Evolutionary conservation across 2,888 invertebrate genomes (phyloP).

Genomic region (Lithophane leautieri): DNA sequence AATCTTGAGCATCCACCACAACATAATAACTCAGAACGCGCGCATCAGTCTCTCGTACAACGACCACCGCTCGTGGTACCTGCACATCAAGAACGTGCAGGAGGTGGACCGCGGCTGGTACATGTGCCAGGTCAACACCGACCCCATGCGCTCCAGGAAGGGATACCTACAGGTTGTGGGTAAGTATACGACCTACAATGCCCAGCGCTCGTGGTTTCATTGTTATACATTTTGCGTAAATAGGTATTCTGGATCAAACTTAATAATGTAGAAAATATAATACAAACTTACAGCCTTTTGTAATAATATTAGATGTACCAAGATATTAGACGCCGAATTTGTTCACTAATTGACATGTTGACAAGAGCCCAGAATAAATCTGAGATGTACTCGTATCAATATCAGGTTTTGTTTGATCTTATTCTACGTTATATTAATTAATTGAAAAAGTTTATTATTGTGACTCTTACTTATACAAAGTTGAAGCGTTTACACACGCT

Average conservation of each 20-base stretch:
- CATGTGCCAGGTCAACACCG: constrained; percentile 98
- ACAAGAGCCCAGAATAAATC: constrained; percentile 36
- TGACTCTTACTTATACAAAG: not conserved
- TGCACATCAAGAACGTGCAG: constrained; percentile 96
- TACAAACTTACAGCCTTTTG: constrained; percentile 11
- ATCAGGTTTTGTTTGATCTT: constrained; percentile 30
- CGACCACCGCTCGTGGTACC: constrained; percentile 97
- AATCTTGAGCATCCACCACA: constrained; percentile 97
- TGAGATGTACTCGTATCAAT: constrained; percentile 25
- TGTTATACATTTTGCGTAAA: too few species aligned
- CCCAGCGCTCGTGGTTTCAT: constrained; percentile 1
- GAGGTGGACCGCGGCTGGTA: constrained; percentile 97
- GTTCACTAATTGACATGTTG: constrained; percentile 50
- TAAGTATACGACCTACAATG: constrained; percentile 85
- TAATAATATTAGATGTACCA: constrained; percentile 27
- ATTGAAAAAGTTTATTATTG: constrained; percentile 5
- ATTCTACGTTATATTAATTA: constrained; percentile 6
- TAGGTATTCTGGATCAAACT: not conserved
- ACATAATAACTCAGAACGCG: constrained; percentile 97
- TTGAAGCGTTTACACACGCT: constrained; percentile 1
- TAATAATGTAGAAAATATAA: not conserved
- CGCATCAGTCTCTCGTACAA: constrained; percentile 96
- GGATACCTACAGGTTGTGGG: constrained; percentile 97
- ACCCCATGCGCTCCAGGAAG: constrained; percentile 97
- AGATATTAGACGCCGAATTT: constrained; percentile 21